Base-by-base conservation (phyloP, 2,888 invertebrate genomes). In the Invenusta paracnida region DNA sequence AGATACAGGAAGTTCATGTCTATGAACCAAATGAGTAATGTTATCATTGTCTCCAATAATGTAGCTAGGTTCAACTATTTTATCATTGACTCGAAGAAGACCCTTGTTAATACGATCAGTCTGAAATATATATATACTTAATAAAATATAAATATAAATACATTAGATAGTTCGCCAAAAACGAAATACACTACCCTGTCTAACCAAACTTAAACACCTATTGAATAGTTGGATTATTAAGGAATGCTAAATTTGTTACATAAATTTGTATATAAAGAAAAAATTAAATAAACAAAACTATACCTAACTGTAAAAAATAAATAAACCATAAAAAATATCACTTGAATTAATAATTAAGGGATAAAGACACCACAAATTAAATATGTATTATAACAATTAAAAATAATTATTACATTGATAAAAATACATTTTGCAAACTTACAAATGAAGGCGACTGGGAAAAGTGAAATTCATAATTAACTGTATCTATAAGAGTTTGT, bases 1-100 rank as follows among this genome's bases (percentile, higher is more conserved):
- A 27, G 83, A 2, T 1, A 85, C 85, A 0, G 85, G 85, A 17
- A 85, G 29, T 25, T 85, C 85, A 31, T 85, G 85, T 27, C 85
- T 23, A 27, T 85, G 85, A 30, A 85, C 1, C 13, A 29, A 25
- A 27, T 85, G 83, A 1, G 30, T 30, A 28, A 85, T 85, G 1
- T 0, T 23, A 27, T 85, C 85, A 86, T 29, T 86, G 85, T 85
- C 30, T 17, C 86, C 25, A 27, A 85, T 11, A 1, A 25, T 28
- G 31, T 85, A 85, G 27, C 28, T 85, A n/a, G n/a, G 31, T 84
- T 67, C 29, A 79, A 79, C 79, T 79, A 25, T 25, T 25, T 79
- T 79, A 79, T 27, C 79, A n/a, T 27, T 25, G 5, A 79, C 79
- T 27, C 29, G 23, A 27, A 79, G 23, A 25, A 13, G 23, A 79